Evolutionary conservation across 2,888 invertebrate species (phyloP).

Genomic region (Drosophila subquinaria): DNA sequence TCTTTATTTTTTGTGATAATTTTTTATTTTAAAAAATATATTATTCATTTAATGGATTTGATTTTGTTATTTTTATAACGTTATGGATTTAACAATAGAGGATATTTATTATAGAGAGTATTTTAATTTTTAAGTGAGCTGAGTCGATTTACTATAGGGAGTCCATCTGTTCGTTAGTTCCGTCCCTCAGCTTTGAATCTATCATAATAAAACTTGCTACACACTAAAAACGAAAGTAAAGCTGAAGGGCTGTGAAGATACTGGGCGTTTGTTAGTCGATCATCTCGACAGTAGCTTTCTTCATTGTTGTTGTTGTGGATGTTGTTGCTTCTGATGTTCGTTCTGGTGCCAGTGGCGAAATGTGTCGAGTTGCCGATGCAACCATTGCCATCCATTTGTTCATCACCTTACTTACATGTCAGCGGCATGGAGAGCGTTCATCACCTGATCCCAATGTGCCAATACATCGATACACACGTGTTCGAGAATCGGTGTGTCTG

Average conservation of each 20-base stretch:
- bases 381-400: conserved; percentile 35
- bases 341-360: conserved; percentile 39
- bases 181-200: too few species aligned
- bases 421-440: conserved; percentile 51
- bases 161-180: too few species aligned
- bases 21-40: too few species aligned
- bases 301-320: conserved; percentile 16
- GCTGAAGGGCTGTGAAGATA: not conserved
- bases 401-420: conserved; percentile 64
- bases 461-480: conserved; percentile 53
- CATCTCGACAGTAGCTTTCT: not conserved
- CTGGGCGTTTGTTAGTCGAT: not conserved
- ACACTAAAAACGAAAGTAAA: too few species aligned
- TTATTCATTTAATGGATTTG: too few species aligned
- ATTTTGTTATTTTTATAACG: too few species aligned
- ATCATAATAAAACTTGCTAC: too few species aligned
- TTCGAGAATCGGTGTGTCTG: conserved; percentile 1
- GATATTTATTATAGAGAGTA: too few species aligned
- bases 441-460: conserved; percentile 67
- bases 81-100: too few species aligned
- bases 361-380: conserved; percentile 55
- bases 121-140: too few species aligned
- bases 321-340: conserved; percentile 13
- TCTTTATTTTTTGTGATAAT: too few species aligned
- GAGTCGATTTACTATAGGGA: too few species aligned